Evolutionary conservation across 2,888 invertebrate species (phyloP), one percentile per base, ranked within the genome.

Genomic region (Nymphalis polychloros): DNA sequence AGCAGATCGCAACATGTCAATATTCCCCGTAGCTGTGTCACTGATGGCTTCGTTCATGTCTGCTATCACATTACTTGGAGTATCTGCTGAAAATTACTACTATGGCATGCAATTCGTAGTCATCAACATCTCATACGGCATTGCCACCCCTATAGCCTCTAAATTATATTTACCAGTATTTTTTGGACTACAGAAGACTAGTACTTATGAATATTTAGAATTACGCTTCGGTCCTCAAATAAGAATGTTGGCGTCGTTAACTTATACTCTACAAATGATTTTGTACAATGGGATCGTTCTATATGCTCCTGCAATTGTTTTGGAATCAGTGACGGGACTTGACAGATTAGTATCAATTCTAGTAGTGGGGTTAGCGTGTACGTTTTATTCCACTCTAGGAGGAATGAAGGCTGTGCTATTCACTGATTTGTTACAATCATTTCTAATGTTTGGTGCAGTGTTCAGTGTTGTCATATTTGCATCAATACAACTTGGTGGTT

Each of bases 31-130:
- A 0, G 96, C 97, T 6, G 96, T 98, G 73, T 97, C 97, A 2
- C 86, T 98, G 68, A 97, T 98, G 96, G 97, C 97, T n/a, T 97
- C 97, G 52, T 98, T 98, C 84, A 97, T 98, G 96, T 98, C 98
- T 0, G 97, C 98, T 47, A 95, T 98, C 64, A 97, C 97, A 0
- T 85, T 98, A 52, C 92, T 98, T n/a, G 98, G 98, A 19, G 96
- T 97, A 2, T 96, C 97, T 47, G 94, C 96, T 63, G 98, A 98
- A 86, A 97, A 95, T 83, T 98, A 98, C 86, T 95, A 95, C 76
- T 96, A 94, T 80, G 97, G 98, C 63, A 95, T 96, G 73, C 95
- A 96, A 81, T 97, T 98, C 85, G 92, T 96, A 17, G 88, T 96
- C 23, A 95, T 97, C 59, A 97, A 97, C 82, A 74, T 97, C 59